A percentile compares a stretch with the other conserved stretches of the same genome.
Evolutionary conservation across 2,113 vertebrate species (phyloP).

Genomic region (Oenanthe oenanthe): DNA sequence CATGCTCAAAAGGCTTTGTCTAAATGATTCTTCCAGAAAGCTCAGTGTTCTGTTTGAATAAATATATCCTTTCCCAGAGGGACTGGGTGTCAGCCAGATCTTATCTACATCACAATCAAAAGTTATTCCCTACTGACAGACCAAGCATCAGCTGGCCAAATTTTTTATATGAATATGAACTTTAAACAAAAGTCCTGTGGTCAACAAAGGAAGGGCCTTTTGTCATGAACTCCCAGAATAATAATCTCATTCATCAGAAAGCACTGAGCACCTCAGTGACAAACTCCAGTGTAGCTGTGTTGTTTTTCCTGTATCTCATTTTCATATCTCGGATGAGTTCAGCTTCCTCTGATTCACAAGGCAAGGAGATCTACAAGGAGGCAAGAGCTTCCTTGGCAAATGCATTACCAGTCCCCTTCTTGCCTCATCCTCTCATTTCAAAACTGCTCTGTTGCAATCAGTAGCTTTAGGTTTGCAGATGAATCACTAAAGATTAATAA

Average conservation of each 20-base stretch:
- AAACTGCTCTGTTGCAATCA: neutral
- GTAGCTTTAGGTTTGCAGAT: neutral
- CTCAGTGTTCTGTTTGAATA: neutral
- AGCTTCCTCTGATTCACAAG: neutral
- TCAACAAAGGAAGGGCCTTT: slow-evolving; percentile 29
- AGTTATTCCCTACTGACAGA: slow-evolving; percentile 20
- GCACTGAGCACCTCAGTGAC: neutral
- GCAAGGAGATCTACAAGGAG: neutral
- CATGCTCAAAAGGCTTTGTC: neutral
- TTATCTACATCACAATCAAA: slow-evolving; percentile 17
- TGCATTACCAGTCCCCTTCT: neutral
- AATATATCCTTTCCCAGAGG: slow-evolving; percentile 7
- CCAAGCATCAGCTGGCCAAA: neutral
- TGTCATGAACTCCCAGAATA: slow-evolving; percentile 20
- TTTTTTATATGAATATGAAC: neutral
- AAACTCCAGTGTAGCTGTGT: neutral
- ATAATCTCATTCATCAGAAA: neutral
- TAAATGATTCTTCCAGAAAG: slow-evolving; percentile 6
- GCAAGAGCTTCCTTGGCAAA: neutral
- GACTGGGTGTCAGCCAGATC: neutral
- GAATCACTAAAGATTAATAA: neutral
- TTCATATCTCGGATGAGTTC: neutral
- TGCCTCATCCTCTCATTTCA: neutral
- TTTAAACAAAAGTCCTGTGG: neutral
- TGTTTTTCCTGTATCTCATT: slow-evolving; percentile 25